Conservation (phyloP, 2,113 vertebrate genomes). For the Miniopterus natalensis region DNA sequence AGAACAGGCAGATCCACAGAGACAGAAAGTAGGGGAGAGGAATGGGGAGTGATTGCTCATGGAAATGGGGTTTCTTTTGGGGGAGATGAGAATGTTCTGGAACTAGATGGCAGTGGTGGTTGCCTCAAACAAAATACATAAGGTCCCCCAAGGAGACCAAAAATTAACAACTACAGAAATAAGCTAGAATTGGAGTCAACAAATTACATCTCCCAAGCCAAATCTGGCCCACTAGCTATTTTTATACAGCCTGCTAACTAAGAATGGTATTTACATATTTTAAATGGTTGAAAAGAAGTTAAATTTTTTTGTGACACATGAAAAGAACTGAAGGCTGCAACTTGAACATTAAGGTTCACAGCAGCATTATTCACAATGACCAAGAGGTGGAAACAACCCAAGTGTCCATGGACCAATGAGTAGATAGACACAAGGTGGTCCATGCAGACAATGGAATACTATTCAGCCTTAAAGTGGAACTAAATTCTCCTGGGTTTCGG, state of each 20-base stretch:
- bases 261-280: background rate
- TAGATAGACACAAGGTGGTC: background rate
- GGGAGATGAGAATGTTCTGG: background rate
- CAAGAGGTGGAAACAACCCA: background rate
- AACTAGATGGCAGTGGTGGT: background rate
- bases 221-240: background rate
- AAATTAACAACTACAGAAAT: background rate
- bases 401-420: background rate
- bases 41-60: background rate
- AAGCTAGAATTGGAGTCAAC: background rate
- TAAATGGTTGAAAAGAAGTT: background rate
- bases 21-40: background rate
- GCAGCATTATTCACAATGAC: background rate
- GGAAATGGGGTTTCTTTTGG: background rate
- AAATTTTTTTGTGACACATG: background rate
- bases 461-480: background rate
- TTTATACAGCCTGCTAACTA: background rate
- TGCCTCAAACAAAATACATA: background rate
- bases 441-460: background rate
- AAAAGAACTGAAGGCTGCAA: background rate
- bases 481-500: background rate
- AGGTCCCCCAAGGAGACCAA: background rate
- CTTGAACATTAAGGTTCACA: background rate
- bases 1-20: background rate
- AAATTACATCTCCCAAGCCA: background rate